Evolutionary conservation across 2,888 invertebrate species (phyloP).

Genomic region (Cephus pulcher): DNA sequence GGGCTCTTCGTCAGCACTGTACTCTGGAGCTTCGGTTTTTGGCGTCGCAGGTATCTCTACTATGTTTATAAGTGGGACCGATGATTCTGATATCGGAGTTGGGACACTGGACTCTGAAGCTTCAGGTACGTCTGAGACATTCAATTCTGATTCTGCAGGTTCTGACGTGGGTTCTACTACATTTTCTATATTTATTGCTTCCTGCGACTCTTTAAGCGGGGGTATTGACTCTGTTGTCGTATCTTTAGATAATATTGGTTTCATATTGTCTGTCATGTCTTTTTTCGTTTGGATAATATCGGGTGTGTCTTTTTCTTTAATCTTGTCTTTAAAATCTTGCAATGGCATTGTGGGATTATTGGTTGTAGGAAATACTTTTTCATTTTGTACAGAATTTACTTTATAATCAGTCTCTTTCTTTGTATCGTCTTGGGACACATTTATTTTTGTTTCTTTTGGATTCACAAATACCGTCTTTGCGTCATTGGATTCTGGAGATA

Average conservation of each 20-base stretch:
- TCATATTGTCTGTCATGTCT: neutral
- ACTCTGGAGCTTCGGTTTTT: constrained; percentile 20
- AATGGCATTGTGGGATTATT: neutral
- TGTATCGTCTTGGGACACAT: constrained; percentile 13
- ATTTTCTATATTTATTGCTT: neutral
- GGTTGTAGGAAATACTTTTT: neutral
- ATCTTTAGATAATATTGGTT: neutral
- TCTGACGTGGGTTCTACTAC: neutral
- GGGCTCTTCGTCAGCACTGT: constrained; percentile 36
- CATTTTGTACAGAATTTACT: constrained; percentile 24
- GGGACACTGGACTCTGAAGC: neutral
- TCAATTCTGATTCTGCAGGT: neutral
- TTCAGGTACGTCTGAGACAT: neutral
- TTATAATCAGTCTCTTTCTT: constrained; percentile 34
- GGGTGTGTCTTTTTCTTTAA: neutral
- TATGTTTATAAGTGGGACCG: constrained; percentile 43
- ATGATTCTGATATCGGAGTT: constrained; percentile 22
- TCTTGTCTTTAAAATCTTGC: neutral
- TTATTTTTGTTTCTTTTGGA: neutral
- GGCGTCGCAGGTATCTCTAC: constrained; percentile 22
- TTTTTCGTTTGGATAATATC: too few relatives aligned
- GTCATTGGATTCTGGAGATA: neutral
- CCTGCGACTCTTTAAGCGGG: neutral
- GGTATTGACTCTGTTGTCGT: neutral
- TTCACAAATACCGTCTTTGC: neutral